Evolutionary conservation across 2,888 invertebrate species (phyloP).

Genomic region (Petrolisthes cinctipes): DNA sequence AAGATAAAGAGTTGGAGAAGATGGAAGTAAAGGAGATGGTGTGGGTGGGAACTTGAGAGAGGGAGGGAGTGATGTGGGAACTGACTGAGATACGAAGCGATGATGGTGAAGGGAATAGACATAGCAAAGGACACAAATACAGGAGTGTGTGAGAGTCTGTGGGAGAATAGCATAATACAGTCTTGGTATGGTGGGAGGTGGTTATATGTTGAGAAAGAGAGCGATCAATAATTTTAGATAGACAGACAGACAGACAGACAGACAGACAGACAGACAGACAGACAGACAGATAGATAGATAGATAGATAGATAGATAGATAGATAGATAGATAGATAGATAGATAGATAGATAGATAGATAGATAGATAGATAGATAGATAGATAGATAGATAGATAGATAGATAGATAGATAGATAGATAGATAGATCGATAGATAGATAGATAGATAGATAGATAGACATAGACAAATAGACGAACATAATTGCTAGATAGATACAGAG

Average conservation of each 20-base stretch:
- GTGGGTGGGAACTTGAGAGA: not conserved
- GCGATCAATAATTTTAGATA: too few relatives aligned
- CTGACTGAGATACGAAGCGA: not conserved
- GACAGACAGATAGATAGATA: too few relatives aligned
- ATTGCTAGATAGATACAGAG: not conserved
- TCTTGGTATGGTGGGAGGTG: too few relatives aligned
- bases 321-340: constrained; percentile 10
- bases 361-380: constrained; percentile 13
- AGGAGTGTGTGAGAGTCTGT: too few relatives aligned
- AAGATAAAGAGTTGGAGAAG: not conserved
- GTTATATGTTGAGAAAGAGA: too few relatives aligned
- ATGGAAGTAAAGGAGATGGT: not conserved
- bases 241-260: too few relatives aligned
- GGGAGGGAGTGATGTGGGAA: not conserved
- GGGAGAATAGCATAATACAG: too few relatives aligned
- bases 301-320: not conserved
- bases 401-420: not conserved
- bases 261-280: not conserved
- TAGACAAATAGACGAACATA: not conserved
- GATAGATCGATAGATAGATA: too few relatives aligned
- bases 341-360: constrained; percentile 6
- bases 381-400: not conserved
- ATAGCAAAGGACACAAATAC: too few relatives aligned
- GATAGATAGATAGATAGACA: too few relatives aligned
- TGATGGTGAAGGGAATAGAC: not conserved